Conservation (phyloP, 1,140 invertebrate genomes). For the Bactericera cockerelli region DNA sequence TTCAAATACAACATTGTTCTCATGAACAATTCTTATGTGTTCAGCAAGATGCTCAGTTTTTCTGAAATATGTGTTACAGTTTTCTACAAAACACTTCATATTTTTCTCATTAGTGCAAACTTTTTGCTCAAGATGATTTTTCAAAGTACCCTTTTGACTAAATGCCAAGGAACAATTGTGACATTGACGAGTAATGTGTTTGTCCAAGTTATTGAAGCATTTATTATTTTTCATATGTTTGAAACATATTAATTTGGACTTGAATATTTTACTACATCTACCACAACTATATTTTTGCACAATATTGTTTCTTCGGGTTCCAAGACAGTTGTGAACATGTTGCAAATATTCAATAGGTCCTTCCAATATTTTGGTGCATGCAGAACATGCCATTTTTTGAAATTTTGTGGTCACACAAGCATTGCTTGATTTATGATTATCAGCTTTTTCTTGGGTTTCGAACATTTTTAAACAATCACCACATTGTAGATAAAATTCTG, state of each 20-base stretch:
- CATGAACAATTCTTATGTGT: neutral
- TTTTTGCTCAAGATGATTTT: neutral
- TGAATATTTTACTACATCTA: neutral
- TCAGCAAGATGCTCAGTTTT: neutral
- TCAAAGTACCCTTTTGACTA: neutral
- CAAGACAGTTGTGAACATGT: too few relatives aligned
- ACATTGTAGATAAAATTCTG: neutral
- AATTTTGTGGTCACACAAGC: neutral
- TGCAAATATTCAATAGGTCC: too few relatives aligned
- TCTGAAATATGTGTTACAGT: neutral
- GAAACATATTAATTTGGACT: neutral
- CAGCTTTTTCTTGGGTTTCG: neutral
- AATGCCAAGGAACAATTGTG: neutral
- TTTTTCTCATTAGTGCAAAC: neutral
- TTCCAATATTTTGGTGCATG: neutral
- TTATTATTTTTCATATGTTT: neutral
- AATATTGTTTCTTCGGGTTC: neutral
- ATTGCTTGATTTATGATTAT: neutral
- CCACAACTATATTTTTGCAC: neutral
- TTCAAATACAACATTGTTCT: neutral
- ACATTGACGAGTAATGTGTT: neutral
- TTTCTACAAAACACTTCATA: neutral
- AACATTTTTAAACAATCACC: neutral
- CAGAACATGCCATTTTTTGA: neutral
- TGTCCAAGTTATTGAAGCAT: neutral